Conservation (phyloP, 2,797 vertebrate species). For the Vireo griseus region DNA sequence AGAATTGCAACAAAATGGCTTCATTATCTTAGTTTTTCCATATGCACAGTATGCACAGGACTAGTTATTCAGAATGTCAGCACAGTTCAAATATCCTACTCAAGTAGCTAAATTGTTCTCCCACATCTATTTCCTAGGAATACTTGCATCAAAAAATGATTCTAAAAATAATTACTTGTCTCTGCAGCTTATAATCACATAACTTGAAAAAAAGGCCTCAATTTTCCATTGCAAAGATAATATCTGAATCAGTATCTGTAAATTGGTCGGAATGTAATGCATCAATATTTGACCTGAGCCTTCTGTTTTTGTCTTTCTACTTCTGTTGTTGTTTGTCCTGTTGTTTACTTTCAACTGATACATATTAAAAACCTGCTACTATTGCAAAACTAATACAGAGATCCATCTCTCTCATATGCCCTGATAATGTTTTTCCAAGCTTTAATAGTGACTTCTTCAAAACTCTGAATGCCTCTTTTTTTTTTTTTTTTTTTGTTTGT, state of each 20-base stretch:
- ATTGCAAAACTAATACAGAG: neutral
- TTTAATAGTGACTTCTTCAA: neutral
- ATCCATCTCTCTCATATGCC: neutral
- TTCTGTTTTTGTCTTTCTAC: neutral
- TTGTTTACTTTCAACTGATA: neutral
- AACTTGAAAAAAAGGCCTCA: neutral
- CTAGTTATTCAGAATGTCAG: neutral
- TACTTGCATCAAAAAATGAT: neutral
- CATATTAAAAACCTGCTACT: neutral
- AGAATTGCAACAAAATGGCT: neutral
- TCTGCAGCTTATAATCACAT: neutral
- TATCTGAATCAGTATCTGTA: neutral
- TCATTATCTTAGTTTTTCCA: neutral
- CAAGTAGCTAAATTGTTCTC: neutral
- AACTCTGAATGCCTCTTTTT: neutral
- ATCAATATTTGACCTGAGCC: neutral
- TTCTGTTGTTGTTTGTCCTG: neutral
- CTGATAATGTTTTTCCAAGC: neutral
- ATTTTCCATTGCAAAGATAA: neutral
- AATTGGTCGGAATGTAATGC: neutral
- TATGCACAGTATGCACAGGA: too few species aligned
- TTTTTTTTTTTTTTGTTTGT: neutral
- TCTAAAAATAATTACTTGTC: neutral
- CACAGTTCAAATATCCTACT: neutral
- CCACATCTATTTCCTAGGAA: neutral